A percentile compares a stretch with the other conserved stretches of the same genome.
phyloP scores from a whole-genome alignment of 2,113 vertebrate species.

The Cochlearius cochlearius region DNA sequence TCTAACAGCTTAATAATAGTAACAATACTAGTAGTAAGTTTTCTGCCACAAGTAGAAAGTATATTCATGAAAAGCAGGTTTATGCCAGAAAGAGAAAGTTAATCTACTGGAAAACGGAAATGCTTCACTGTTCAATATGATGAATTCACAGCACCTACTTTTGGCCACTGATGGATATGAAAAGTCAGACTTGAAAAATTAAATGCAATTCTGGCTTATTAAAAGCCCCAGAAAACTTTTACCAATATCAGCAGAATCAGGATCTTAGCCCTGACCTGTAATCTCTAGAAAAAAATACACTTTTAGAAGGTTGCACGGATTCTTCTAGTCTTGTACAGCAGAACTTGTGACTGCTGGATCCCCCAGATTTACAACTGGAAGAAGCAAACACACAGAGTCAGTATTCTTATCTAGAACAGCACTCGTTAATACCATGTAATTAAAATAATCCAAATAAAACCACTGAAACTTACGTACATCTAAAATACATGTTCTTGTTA shows the following conservation, averaged over 20 bases:
- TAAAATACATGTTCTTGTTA: background rate
- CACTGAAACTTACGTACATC: background rate
- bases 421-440: background rate
- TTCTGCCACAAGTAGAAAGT: background rate
- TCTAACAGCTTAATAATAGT: background rate
- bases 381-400: background rate
- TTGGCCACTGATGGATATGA: background rate
- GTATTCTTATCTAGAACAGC: background rate
- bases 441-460: background rate
- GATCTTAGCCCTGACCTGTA: background rate
- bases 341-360: background rate
- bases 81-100: background rate
- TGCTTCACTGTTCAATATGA: background rate
- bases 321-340: background rate
- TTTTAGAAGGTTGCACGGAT: background rate
- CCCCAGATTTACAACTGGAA: background rate
- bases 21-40: background rate
- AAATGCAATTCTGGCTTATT: background rate
- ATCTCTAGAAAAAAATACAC: background rate
- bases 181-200: background rate
- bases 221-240: background rate
- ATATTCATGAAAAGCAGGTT: background rate
- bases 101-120: background rate
- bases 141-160: background rate
- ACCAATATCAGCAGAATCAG: background rate